These are phyloP conservation scores for Mugil cephalus DNA, from an alignment of 2,113 vertebrate genomes.

Conservation along the genomic window DNA sequence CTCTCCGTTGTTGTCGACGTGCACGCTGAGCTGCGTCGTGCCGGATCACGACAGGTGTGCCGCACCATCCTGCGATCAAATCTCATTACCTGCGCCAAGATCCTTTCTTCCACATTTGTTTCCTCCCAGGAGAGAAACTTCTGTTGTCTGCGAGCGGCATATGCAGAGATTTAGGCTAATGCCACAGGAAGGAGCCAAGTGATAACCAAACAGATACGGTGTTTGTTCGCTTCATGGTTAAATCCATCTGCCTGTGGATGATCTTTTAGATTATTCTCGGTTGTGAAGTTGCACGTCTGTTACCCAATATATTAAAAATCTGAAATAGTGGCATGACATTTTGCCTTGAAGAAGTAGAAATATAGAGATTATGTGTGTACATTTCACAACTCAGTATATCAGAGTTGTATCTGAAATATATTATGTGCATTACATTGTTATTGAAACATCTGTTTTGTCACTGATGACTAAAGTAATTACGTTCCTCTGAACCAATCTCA, in stretches of 20 bases:
- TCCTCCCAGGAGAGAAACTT: conserved; percentile 28
- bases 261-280: too few species aligned
- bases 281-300: too few species aligned
- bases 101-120: conserved; percentile 35
- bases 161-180: conserved; percentile 32
- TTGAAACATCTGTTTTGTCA: too few species aligned
- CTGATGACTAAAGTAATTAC: too few species aligned
- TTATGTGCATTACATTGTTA: too few species aligned
- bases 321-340: too few species aligned
- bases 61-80: conserved; percentile 26
- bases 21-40: background rate
- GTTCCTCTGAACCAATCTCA: too few species aligned
- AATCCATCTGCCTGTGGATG: too few species aligned
- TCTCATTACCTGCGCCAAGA: conserved; percentile 51
- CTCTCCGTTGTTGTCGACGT: background rate
- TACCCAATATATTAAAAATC: too few species aligned
- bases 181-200: background rate
- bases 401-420: too few species aligned
- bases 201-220: background rate
- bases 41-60: conserved; percentile 48
- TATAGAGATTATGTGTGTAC: background rate
- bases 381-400: background rate
- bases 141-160: conserved; percentile 44
- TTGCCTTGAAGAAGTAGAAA: too few species aligned
- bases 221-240: background rate